Evolutionary conservation across 2,113 vertebrate genomes (phyloP), one percentile per base, ranked within the genome.

Genomic region (Rhinogobius similis): DNA sequence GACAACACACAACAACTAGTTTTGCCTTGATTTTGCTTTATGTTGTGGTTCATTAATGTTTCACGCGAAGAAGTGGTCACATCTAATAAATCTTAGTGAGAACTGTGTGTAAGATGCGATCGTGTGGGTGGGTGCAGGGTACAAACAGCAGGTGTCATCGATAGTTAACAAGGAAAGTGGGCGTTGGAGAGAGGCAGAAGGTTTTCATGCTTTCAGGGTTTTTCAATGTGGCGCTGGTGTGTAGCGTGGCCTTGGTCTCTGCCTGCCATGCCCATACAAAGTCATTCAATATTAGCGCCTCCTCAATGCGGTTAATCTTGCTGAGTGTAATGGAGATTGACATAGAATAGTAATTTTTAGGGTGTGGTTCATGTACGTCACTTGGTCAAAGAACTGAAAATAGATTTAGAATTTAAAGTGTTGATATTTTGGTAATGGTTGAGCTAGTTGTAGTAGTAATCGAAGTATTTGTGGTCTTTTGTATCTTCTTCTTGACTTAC

Each of bases 241-340:
- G 52, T 55, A 5, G 72, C 56, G 65, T 71, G 82, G 81, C 87
- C 82, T 89, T 85, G 86, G 65, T 70, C n/a, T 70, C 21, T n/a
- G 38, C 75, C 61, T 69, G 26, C 65, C 67, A 63, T 84, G 73
- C 86, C 78, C 76, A 84, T 85, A 84, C 73, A 73, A 1, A 55
- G 23, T 9, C 1, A 71, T 18, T 2, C 0, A 76, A 68, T 21
- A 48, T 18, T 20, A 53, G 39, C 67, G 27, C 68, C 67, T 80
- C 70, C 67, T 76, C 73, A 68, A 64, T 63, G 32, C 63, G 11
- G 24, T 12, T 16, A 12, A 58, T 18, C 14, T 66, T 68, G 67
- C n/a, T 70, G 65, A 72, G 13, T 14, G 43, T 16, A 48, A 20
- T 46, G 11, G 23, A 12, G 11, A 24, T 11, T 53, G 23, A 6